Evolutionary conservation across 2,797 vertebrate species (phyloP).

Genomic region (Lagocephalus sceleratus): DNA sequence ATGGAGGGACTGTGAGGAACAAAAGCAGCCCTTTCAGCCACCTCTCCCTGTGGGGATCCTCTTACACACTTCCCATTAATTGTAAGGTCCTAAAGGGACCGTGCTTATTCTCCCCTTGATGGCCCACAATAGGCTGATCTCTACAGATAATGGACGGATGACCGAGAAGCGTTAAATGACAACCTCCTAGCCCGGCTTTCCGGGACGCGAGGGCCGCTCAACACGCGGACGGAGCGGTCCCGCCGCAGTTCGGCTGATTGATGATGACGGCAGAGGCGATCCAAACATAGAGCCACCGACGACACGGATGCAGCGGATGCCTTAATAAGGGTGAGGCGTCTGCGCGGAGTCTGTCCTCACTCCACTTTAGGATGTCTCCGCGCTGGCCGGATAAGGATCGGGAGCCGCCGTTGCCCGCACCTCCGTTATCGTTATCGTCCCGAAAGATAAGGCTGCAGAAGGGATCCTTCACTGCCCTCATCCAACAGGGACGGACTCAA

Average conservation of each 20-base stretch:
- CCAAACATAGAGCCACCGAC: constrained; percentile 41
- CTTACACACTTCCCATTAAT: constrained; percentile 64
- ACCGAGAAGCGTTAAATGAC: constrained; percentile 38
- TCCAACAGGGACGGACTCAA: background rate
- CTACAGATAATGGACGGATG: constrained; percentile 23
- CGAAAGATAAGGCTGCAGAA: constrained; percentile 35
- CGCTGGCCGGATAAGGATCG: constrained; percentile 53
- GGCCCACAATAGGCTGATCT: constrained; percentile 40
- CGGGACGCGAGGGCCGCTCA: too few species aligned
- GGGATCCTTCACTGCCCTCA: constrained; percentile 13
- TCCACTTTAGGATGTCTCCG: constrained; percentile 47
- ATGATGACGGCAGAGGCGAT: constrained; percentile 31
- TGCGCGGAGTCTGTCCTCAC: constrained; percentile 46
- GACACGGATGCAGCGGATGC: constrained; percentile 28
- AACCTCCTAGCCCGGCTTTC: constrained; percentile 22
- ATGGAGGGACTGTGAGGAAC: constrained; percentile 19
- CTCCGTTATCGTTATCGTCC: constrained; percentile 39
- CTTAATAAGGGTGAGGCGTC: constrained; percentile 53
- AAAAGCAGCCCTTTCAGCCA: constrained; percentile 47
- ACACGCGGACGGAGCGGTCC: too few species aligned
- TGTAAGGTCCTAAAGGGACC: constrained; percentile 44
- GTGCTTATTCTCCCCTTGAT: constrained; percentile 43
- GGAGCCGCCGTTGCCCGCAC: constrained; percentile 47
- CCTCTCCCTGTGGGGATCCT: constrained; percentile 63
- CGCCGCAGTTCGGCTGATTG: constrained; percentile 33